Conservation (phyloP, 2,113 vertebrate species). For the Odobenus rosmarus region DNA sequence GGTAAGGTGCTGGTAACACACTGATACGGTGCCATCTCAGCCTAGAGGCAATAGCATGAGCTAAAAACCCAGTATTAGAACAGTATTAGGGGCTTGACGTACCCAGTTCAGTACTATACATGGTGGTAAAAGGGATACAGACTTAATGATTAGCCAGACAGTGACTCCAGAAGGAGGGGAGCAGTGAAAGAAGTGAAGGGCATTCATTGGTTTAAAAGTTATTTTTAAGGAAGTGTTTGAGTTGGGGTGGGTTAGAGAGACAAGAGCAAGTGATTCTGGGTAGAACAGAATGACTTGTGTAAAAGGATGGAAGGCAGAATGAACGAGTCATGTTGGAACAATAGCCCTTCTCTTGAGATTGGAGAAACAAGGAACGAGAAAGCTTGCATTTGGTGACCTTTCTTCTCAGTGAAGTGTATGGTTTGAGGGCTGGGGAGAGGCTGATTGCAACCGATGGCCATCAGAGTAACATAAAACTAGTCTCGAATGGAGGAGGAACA, state of each 20-base stretch:
- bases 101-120: neutral
- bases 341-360: neutral
- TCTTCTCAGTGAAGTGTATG: conserved; percentile 35
- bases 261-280: neutral
- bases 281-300: neutral
- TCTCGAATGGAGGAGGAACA: neutral
- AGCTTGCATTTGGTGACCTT: neutral
- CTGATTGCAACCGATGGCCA: neutral
- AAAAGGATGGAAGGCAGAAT: neutral
- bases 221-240: conserved; percentile 38
- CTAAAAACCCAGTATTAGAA: neutral
- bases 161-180: conserved; percentile 42
- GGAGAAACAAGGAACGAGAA: neutral
- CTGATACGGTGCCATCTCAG: neutral
- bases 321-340: neutral
- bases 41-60: neutral
- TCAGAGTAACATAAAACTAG: conserved; percentile 21
- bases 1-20: neutral
- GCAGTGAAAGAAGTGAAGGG: neutral
- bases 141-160: neutral
- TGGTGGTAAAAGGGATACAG: neutral
- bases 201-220: conserved; percentile 20
- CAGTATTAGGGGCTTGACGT: neutral
- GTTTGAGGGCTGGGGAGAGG: neutral
- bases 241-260: neutral